A percentile compares a stretch with the other conserved stretches of the same genome.
Conservation (phyloP, 1,140 invertebrate genomes). For the Zophobas morio region DNA sequence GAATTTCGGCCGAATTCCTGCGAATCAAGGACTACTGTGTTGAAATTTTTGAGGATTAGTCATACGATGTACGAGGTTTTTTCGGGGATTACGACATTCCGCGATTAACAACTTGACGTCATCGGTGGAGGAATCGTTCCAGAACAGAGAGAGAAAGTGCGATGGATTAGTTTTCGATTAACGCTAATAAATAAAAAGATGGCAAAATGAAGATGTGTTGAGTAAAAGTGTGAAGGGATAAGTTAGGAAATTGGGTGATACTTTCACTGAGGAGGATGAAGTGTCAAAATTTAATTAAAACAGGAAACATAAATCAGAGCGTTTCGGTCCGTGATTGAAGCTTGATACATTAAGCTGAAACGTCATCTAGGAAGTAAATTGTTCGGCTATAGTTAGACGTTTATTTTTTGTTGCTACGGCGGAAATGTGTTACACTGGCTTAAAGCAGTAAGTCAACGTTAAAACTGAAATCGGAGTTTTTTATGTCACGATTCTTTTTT, state of each 20-base stretch:
- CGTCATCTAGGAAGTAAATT: too few species aligned
- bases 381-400: too few species aligned
- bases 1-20: constrained; percentile 11
- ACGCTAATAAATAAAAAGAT: constrained; percentile 3
- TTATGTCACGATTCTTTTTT: too few species aligned
- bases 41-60: constrained; percentile 25
- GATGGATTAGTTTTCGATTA: background rate
- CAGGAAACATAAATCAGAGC: constrained; percentile 27
- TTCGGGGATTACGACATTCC: background rate
- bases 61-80: background rate
- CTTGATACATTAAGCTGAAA: background rate
- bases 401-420: too few species aligned
- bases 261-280: constrained; percentile 21
- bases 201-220: constrained; percentile 11
- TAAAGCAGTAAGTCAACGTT: too few species aligned
- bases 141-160: background rate
- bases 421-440: too few species aligned
- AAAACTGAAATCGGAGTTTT: too few species aligned
- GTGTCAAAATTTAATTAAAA: constrained; percentile 34
- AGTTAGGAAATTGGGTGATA: background rate
- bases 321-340: constrained; percentile 2
- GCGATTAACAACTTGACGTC: constrained; percentile 2
- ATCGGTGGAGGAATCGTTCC: background rate
- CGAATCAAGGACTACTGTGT: constrained; percentile 25
- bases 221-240: constrained; percentile 47